These are phyloP conservation scores for Tenthredo livida DNA, from an alignment of 2,888 invertebrate species.

Conservation along the genomic window DNA sequence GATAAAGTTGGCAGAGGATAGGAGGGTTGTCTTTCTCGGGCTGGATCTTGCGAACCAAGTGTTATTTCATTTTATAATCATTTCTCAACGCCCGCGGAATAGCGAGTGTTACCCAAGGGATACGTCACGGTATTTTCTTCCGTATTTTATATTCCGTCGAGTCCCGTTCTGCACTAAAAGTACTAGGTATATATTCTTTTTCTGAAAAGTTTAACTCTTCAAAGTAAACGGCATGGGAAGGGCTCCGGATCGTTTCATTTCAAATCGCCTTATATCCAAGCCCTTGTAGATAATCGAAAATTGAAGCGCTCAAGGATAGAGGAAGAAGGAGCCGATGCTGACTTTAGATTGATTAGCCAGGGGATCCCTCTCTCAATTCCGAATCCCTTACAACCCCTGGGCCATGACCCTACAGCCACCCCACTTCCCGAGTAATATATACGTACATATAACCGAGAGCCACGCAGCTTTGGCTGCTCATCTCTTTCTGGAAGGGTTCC, in stretches of 20 bases:
- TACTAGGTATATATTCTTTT: background rate
- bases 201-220: background rate
- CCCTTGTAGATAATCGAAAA: conserved; percentile 36
- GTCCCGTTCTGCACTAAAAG: background rate
- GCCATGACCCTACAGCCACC: background rate
- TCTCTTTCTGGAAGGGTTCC: conserved; percentile 9
- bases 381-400: conserved; percentile 8
- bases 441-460: background rate
- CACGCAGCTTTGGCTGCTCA: conserved; percentile 8
- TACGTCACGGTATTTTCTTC: background rate
- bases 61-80: conserved; percentile 47
- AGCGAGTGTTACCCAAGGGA: background rate
- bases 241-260: background rate
- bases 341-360: conserved; percentile 30
- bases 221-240: background rate
- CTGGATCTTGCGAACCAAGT: background rate
- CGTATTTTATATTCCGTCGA: background rate
- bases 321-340: background rate
- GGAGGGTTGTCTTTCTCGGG: background rate
- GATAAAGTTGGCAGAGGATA: background rate
- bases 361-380: conserved; percentile 14
- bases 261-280: background rate
- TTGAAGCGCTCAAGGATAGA: background rate
- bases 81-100: background rate
- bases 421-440: background rate